These are phyloP conservation scores for Erynnis tages DNA, from an alignment of 2,888 invertebrate genomes.

Conservation along the genomic window DNA sequence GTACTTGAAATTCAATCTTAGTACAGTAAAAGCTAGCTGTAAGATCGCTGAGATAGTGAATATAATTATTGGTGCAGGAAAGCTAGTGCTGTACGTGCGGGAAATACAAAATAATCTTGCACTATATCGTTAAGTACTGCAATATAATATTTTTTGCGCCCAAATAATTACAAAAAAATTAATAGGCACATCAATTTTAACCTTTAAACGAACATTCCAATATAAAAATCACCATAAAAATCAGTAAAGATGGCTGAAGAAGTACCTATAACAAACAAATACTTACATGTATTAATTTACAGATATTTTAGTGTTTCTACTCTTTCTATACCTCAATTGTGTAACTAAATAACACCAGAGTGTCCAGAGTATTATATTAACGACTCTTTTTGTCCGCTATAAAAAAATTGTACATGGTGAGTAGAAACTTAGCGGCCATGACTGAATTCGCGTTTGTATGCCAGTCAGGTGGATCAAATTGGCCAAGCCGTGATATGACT, in stretches of 20 bases:
- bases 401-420: constrained; percentile 9
- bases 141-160: too few species aligned
- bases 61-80: constrained; percentile 21
- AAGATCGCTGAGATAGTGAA: constrained; percentile 21
- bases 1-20: constrained; percentile 11
- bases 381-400: neutral
- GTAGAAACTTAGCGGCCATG: constrained; percentile 30
- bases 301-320: neutral
- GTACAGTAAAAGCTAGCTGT: constrained; percentile 20
- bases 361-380: constrained; percentile 1
- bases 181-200: too few species aligned
- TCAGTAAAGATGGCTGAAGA: too few species aligned
- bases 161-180: too few species aligned
- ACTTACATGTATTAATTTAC: too few species aligned
- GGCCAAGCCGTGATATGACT: constrained; percentile 19
- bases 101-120: constrained; percentile 5
- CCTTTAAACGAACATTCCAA: too few species aligned
- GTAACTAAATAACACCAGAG: constrained; percentile 2
- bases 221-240: too few species aligned
- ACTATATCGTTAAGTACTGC: too few species aligned
- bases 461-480: constrained; percentile 19
- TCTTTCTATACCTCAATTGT: constrained; percentile 5
- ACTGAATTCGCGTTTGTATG: constrained; percentile 24
- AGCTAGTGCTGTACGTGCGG: constrained; percentile 11
- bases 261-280: too few species aligned